These are phyloP conservation scores for Erannis defoliaria DNA, from an alignment of 2,888 invertebrate species.

Conservation along the genomic window DNA sequence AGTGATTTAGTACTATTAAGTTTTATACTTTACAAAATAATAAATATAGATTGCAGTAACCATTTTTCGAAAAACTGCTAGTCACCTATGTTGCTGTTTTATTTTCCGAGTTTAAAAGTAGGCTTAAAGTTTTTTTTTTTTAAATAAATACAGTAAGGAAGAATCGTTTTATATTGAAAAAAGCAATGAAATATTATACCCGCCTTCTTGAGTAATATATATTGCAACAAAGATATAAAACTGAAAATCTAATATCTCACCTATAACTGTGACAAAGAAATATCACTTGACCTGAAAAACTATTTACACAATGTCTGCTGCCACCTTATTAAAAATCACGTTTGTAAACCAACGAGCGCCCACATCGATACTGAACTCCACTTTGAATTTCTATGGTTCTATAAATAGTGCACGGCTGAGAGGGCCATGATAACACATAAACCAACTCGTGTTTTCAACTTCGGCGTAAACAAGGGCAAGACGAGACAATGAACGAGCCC, in stretches of 20 bases:
- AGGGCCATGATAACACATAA: conserved; percentile 57
- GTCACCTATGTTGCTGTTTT: no score
- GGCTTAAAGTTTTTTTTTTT: no score
- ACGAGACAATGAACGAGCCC: conserved; percentile 54
- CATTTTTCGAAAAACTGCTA: no score
- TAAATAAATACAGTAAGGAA: no score
- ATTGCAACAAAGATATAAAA: no score
- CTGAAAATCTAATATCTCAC: conserved; percentile 10
- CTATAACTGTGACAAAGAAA: conserved; percentile 5
- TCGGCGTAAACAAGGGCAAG: conserved; percentile 60
- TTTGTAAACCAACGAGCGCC: conserved; percentile 46
- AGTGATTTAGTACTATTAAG: no score
- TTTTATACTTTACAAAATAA: no score
- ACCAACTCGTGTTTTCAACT: conserved; percentile 32
- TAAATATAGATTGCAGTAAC: no score
- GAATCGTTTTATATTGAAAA: no score
- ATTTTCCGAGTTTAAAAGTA: no score
- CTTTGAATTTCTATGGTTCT: conserved; percentile 55
- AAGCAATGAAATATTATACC: no score
- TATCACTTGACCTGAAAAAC: conserved; percentile 13
- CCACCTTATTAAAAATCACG: conserved; percentile 35
- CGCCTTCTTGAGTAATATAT: no score
- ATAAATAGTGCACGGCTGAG: conserved; percentile 63
- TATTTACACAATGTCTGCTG: conserved; percentile 16
- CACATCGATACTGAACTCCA: conserved; percentile 58